phyloP scores from a whole-genome alignment of 2,797 vertebrate species.

The Platyrinchus mystaceus region DNA sequence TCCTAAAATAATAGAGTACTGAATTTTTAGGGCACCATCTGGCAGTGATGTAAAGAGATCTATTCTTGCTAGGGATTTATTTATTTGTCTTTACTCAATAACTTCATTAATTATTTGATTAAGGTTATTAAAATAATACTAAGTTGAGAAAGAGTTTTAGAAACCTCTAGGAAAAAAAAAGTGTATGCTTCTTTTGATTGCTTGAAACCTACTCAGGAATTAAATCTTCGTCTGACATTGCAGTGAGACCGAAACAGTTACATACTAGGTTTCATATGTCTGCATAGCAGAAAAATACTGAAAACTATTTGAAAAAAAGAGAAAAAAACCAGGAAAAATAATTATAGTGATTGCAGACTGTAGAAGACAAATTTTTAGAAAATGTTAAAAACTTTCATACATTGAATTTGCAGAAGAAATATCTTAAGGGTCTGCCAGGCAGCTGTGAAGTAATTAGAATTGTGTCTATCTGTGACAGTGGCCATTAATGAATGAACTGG shows the following conservation, averaged over 20 bases:
- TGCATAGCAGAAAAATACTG: background rate
- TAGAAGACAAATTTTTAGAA: background rate
- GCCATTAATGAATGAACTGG: background rate
- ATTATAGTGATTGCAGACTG: background rate
- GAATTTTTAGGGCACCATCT: slow-evolving; percentile 32
- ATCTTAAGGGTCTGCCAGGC: background rate
- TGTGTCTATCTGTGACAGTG: background rate
- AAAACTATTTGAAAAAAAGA: background rate
- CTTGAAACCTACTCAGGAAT: background rate
- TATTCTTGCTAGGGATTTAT: background rate
- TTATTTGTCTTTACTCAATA: slow-evolving; percentile 21
- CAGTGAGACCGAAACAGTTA: background rate
- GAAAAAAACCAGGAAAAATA: background rate
- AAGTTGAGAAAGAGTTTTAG: background rate
- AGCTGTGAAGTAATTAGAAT: background rate
- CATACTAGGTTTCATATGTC: background rate
- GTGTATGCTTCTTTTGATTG: background rate
- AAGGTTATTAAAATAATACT: background rate
- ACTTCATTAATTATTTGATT: background rate
- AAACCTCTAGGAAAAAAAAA: background rate
- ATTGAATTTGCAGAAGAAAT: background rate
- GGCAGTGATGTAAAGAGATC: background rate
- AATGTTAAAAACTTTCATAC: background rate
- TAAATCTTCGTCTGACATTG: background rate
- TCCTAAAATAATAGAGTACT: slow-evolving; percentile 4